A percentile compares a stretch with the other conserved stretches of the same genome.
Evolutionary conservation across 2,797 vertebrate species (phyloP).

Genomic region (Xyrichtys novacula): DNA sequence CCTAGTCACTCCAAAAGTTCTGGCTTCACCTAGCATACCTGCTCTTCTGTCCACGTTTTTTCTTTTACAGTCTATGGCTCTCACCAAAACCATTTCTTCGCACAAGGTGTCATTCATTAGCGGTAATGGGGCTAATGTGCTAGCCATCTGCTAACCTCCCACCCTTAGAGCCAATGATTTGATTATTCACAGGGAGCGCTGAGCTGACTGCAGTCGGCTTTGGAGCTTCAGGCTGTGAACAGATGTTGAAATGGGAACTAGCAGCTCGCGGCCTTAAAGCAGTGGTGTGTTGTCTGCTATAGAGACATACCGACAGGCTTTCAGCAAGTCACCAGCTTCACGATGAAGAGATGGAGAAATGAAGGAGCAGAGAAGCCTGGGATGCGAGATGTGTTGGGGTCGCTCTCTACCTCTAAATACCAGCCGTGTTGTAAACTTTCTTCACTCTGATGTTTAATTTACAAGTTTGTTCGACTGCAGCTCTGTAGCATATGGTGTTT

Average conservation of each 20-base stretch:
- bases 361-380: constrained; percentile 24
- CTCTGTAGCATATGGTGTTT: too few species aligned
- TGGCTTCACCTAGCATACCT: too few species aligned
- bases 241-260: constrained; percentile 75
- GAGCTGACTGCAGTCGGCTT: constrained; percentile 47
- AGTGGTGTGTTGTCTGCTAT: constrained; percentile 22
- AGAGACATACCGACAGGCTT: constrained; percentile 31
- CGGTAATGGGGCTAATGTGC: constrained; percentile 61
- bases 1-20: too few species aligned
- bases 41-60: too few species aligned
- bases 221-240: constrained; percentile 65
- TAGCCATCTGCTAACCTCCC: constrained; percentile 75
- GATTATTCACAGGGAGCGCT: constrained; percentile 71
- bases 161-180: constrained; percentile 70
- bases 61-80: too few species aligned
- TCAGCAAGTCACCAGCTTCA: constrained; percentile 19
- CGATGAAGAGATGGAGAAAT: constrained; percentile 38
- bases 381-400: constrained; percentile 14
- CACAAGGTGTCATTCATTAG: constrained; percentile 66
- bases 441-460: not conserved
- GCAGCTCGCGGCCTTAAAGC: constrained; percentile 55
- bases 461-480: too few species aligned
- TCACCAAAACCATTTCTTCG: constrained; percentile 34
- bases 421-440: not conserved
- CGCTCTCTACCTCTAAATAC: not conserved